phyloP scores from a whole-genome alignment of 2,888 invertebrate genomes.

The Drosophila kambysellisi region DNA sequence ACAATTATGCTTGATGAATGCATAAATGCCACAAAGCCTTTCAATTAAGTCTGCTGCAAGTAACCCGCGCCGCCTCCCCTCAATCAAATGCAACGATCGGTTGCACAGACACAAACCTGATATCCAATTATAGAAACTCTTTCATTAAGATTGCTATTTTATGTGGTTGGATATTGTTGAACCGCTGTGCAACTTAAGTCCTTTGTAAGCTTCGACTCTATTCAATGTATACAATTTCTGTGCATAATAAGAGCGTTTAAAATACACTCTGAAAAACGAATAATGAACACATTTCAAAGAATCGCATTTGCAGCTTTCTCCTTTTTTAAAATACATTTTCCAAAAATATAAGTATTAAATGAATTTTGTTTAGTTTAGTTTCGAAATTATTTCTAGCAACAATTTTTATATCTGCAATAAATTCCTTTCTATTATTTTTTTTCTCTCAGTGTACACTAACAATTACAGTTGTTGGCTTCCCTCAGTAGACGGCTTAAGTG shows the following conservation, averaged over 20 bases:
- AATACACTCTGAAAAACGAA: neutral
- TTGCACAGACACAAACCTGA: too few species aligned
- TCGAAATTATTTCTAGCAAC: neutral
- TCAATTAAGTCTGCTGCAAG: neutral
- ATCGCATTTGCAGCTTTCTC: too few species aligned
- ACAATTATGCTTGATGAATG: slow-evolving; percentile 25
- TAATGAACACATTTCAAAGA: neutral
- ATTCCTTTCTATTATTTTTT: neutral
- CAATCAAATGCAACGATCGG: neutral
- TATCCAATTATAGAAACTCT: too few species aligned
- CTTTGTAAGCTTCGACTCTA: neutral
- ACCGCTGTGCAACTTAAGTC: neutral
- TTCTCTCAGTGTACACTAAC: neutral
- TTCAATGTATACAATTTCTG: neutral
- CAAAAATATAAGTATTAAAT: neutral
- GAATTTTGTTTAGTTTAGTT: neutral
- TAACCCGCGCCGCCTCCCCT: too few species aligned
- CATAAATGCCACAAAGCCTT: slow-evolving; percentile 11
- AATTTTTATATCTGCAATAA: neutral
- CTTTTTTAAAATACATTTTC: too few species aligned
- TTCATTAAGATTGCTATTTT: neutral
- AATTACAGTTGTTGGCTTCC: neutral
- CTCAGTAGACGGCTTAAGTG: neutral
- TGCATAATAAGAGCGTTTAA: neutral
- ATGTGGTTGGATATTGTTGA: neutral